A percentile compares a stretch with the other conserved stretches of the same genome.
These are phyloP conservation scores for Amphiura filiformis DNA, from an alignment of 35 echinoderm and acorn worm species.

Conservation along the genomic window DNA sequence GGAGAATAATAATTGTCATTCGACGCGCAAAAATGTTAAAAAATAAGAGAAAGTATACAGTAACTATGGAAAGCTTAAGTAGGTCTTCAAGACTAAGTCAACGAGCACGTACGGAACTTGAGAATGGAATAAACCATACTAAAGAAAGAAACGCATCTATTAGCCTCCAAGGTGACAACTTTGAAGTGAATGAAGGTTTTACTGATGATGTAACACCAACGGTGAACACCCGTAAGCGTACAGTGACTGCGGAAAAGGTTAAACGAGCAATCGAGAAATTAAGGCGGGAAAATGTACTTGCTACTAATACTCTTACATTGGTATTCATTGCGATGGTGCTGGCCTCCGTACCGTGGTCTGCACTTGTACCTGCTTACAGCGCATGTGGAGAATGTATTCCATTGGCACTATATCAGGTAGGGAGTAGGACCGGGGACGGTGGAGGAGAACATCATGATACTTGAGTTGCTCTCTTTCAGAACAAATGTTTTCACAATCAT, in stretches of 20 bases:
- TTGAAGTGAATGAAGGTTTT: neutral
- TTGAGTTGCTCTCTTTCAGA: no score
- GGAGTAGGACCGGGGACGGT: no score
- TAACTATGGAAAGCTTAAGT: constrained; percentile 11
- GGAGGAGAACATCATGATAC: no score
- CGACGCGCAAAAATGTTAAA: neutral
- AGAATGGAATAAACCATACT: neutral
- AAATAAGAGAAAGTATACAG: neutral
- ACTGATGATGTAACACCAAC: neutral
- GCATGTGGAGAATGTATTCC: constrained; percentile 15
- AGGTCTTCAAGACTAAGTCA: neutral
- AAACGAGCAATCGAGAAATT: neutral
- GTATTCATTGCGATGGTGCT: constrained; percentile 40
- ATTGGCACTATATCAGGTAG: constrained; percentile 24
- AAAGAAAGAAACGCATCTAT: neutral
- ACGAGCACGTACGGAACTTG: no score
- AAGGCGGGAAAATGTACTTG: constrained; percentile 20
- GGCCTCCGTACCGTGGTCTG: constrained; percentile 40
- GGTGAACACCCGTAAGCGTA: neutral
- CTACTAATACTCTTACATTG: constrained; percentile 37
- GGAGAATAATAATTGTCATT: constrained; percentile 29
- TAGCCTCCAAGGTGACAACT: neutral
- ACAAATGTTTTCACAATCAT: no score
- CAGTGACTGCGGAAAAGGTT: neutral
- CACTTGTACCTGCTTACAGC: constrained; percentile 22